Percentiles rank a stretch among this genome's conserved stretches.
These are phyloP conservation scores for Laspeyria flexula DNA, from an alignment of 2,888 invertebrate species.

Conservation along the genomic window DNA sequence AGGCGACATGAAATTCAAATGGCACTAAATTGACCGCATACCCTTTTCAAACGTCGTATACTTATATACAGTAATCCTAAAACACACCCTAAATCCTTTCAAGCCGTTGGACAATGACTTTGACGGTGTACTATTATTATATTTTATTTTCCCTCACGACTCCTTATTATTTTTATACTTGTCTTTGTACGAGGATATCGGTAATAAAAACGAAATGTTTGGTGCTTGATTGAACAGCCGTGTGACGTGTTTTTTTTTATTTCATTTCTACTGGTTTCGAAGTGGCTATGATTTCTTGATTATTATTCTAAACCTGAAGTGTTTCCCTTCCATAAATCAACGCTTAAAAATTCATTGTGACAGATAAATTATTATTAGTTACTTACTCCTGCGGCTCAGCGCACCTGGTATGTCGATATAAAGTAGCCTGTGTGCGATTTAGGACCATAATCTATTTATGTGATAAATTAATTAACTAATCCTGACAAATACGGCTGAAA, in stretches of 20 bases:
- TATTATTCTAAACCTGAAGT: slow-evolving; percentile 2
- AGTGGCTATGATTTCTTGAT: slow-evolving; percentile 31
- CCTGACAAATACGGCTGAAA: too few relatives aligned
- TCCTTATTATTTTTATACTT: slow-evolving; percentile 82
- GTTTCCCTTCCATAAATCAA: background rate
- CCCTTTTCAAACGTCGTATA: slow-evolving; percentile 62
- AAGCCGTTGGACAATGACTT: slow-evolving; percentile 68
- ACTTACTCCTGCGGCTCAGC: too few relatives aligned
- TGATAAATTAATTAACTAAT: too few relatives aligned
- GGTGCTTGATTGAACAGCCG: slow-evolving; percentile 77
- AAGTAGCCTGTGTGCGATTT: too few relatives aligned
- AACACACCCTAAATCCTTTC: slow-evolving; percentile 65
- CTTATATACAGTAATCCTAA: slow-evolving; percentile 54
- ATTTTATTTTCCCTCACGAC: slow-evolving; percentile 75
- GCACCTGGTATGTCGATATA: too few relatives aligned
- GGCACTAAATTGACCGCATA: slow-evolving; percentile 67
- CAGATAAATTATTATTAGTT: too few relatives aligned
- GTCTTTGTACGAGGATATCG: slow-evolving; percentile 78
- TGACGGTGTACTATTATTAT: slow-evolving; percentile 71
- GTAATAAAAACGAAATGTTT: slow-evolving; percentile 77
- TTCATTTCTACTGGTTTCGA: slow-evolving; percentile 37
- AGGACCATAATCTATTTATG: too few relatives aligned
- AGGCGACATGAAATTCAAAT: slow-evolving; percentile 72
- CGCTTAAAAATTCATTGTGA: too few relatives aligned
- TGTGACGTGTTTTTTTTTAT: slow-evolving; percentile 61